A percentile compares a stretch with the other conserved stretches of the same genome.
These are phyloP conservation scores for Gryllus bimaculatus DNA, from an alignment of 1,140 invertebrate genomes.

Conservation along the genomic window DNA sequence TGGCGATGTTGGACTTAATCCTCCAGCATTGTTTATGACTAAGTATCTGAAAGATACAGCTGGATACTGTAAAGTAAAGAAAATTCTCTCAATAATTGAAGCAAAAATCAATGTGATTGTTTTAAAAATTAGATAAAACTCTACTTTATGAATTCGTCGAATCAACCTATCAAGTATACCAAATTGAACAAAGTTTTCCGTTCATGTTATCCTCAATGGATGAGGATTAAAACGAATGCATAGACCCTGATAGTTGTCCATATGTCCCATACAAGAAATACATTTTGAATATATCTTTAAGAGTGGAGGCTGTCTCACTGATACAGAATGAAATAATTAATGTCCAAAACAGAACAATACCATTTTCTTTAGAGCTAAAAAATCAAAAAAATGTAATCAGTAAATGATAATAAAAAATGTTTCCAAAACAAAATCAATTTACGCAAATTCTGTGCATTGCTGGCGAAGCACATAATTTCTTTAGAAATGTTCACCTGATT, in stretches of 20 bases:
- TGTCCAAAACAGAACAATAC: background rate
- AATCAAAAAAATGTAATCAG: no score
- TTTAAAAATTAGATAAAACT: background rate
- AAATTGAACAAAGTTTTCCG: constrained; percentile 84
- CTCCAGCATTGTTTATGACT: constrained; percentile 19
- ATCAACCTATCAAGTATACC: constrained; percentile 79
- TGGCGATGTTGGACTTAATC: constrained; percentile 40
- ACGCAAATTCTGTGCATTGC: no score
- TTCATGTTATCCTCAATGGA: constrained; percentile 62
- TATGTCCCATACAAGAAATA: constrained; percentile 76
- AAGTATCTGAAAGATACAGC: constrained; percentile 31
- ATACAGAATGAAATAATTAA: background rate
- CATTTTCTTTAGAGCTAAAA: background rate
- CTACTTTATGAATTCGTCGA: constrained; percentile 66
- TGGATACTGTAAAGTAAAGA: constrained; percentile 21
- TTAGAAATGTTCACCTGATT: no score
- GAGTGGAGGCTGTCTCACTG: constrained; percentile 43
- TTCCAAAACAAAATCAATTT: no score
- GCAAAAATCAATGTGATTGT: background rate
- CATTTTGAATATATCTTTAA: constrained; percentile 68
- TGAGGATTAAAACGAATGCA: constrained; percentile 72
- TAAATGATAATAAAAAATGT: no score
- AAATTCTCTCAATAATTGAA: background rate
- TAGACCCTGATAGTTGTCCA: constrained; percentile 73
- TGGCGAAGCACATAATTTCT: no score